These are phyloP conservation scores for Idaea straminata DNA, from an alignment of 2,888 invertebrate species.

Conservation along the genomic window DNA sequence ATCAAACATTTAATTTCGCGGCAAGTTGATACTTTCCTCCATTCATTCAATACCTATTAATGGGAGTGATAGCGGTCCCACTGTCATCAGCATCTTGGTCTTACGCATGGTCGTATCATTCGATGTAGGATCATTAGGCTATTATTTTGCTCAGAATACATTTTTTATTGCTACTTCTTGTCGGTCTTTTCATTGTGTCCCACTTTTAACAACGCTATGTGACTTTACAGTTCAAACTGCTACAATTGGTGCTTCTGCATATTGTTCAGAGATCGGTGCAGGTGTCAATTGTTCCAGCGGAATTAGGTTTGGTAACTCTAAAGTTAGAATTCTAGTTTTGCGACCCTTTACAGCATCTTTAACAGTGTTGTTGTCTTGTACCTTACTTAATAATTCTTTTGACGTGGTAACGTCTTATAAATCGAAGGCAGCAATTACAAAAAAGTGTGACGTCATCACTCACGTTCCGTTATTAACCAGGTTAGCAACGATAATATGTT, in stretches of 20 bases:
- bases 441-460: too few species aligned
- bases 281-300: neutral
- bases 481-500: too few species aligned
- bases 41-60: too few species aligned
- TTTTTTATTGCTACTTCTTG: neutral
- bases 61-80: too few species aligned
- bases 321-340: neutral
- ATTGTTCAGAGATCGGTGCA: neutral
- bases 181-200: neutral
- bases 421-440: too few species aligned
- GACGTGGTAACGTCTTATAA: too few species aligned
- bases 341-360: too few species aligned
- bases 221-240: conserved; percentile 12
- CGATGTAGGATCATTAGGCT: neutral
- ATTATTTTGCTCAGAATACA: neutral
- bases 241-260: conserved; percentile 5
- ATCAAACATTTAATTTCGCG: too few species aligned
- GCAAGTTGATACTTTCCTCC: too few species aligned
- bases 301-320: neutral
- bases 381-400: too few species aligned
- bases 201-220: conserved; percentile 3
- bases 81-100: neutral
- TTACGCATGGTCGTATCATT: neutral
- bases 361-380: too few species aligned
- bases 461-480: too few species aligned